These are phyloP conservation scores for Anser brachyrhynchus DNA, from an alignment of 2,113 vertebrate species.

Conservation along the genomic window DNA sequence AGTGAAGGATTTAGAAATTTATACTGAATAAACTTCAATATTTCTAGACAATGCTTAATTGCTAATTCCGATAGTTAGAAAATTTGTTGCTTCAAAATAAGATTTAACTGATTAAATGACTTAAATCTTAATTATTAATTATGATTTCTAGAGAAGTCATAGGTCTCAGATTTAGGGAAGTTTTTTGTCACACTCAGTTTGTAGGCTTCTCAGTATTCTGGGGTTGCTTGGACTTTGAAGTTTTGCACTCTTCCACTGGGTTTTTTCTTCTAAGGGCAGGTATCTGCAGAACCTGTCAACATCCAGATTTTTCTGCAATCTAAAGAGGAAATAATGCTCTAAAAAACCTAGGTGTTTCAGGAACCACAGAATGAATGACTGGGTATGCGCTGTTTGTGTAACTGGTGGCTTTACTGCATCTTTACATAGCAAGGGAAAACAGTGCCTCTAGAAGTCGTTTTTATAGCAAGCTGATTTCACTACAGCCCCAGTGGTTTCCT, in stretches of 20 bases:
- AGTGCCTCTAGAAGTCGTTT: background rate
- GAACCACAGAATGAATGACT: background rate
- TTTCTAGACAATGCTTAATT: background rate
- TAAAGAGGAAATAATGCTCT: background rate
- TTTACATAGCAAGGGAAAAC: background rate
- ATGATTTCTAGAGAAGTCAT: background rate
- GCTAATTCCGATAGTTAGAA: background rate
- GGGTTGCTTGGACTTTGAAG: background rate
- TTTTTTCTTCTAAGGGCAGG: background rate
- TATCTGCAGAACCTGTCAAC: background rate
- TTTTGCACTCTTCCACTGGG: background rate
- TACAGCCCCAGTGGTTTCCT: background rate
- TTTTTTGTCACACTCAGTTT: background rate
- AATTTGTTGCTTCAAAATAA: background rate
- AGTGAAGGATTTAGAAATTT: background rate
- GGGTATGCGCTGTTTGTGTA: background rate
- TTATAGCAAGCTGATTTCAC: background rate
- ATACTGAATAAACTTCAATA: background rate
- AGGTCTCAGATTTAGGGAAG: background rate
- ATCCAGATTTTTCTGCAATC: background rate
- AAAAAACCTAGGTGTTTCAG: background rate
- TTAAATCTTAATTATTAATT: constrained; percentile 5
- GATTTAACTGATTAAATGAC: background rate
- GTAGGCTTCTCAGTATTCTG: background rate
- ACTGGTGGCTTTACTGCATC: background rate